Percentiles rank a stretch among this genome's conserved stretches.
phyloP scores from a whole-genome alignment of 2,888 invertebrate species.

The Andrena camellia region DNA sequence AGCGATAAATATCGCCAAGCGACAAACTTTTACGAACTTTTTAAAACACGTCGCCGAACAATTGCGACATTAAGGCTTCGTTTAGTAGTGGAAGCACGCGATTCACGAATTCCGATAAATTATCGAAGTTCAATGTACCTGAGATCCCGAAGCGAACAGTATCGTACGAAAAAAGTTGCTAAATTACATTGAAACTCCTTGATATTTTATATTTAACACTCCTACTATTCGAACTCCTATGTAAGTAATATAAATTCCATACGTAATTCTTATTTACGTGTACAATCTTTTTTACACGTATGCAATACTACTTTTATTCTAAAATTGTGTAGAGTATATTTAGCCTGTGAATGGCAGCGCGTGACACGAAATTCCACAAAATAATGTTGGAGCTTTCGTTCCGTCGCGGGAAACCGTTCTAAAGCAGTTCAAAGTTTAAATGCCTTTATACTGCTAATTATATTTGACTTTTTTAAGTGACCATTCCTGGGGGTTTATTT shows the following conservation, averaged over 20 bases:
- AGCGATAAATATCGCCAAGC: slow-evolving; percentile 38
- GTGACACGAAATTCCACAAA: slow-evolving; percentile 45
- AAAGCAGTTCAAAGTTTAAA: slow-evolving; percentile 51
- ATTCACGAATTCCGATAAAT: slow-evolving; percentile 51
- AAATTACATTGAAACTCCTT: neutral
- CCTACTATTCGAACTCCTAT: neutral
- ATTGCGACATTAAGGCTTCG: slow-evolving; percentile 56
- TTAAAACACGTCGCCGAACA: slow-evolving; percentile 64
- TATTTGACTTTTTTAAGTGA: slow-evolving; percentile 56
- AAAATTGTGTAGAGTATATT: slow-evolving; percentile 21
- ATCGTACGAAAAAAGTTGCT: neutral
- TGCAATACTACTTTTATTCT: too few species aligned
- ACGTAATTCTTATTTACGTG: neutral
- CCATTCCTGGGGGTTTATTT: slow-evolving; percentile 28
- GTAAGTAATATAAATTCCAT: neutral
- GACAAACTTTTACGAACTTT: slow-evolving; percentile 47
- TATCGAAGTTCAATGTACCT: slow-evolving; percentile 54
- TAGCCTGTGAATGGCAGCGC: slow-evolving; percentile 37
- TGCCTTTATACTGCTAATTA: slow-evolving; percentile 53
- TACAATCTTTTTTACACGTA: too few species aligned
- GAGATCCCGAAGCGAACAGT: neutral
- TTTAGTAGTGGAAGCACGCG: slow-evolving; percentile 51
- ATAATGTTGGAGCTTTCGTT: slow-evolving; percentile 13
- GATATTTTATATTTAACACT: neutral
- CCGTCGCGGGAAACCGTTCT: slow-evolving; percentile 32